Percentiles rank a stretch among this genome's conserved stretches.
Conservation (phyloP, 1,140 invertebrate genomes). For the Tetragonula clypearis region DNA sequence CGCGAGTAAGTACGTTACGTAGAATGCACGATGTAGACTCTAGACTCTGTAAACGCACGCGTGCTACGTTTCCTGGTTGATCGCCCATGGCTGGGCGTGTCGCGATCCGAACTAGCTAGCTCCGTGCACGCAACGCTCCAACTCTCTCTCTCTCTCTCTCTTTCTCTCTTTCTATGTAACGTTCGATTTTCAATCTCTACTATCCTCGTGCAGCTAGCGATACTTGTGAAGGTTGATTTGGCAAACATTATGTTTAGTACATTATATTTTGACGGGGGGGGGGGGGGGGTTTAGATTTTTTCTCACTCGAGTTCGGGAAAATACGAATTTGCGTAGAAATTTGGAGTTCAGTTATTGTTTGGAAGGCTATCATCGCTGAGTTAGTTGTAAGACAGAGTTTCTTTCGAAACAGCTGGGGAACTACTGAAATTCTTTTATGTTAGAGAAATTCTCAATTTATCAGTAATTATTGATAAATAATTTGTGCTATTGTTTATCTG, state of each 20-base stretch:
- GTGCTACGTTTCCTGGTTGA: conserved; percentile 66
- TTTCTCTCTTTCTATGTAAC: not conserved
- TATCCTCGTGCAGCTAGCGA: not conserved
- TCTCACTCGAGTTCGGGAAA: no score
- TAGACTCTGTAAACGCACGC: conserved; percentile 13
- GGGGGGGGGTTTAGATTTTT: no score
- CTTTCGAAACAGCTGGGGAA: no score
- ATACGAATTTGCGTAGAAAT: no score
- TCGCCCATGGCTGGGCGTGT: conserved; percentile 63
- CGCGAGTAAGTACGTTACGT: not conserved
- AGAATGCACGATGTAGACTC: not conserved
- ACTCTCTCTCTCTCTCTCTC: not conserved
- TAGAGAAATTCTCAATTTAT: no score
- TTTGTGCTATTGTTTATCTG: no score
- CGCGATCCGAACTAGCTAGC: conserved; percentile 43
- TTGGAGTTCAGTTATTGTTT: no score
- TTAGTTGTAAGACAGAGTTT: no score
- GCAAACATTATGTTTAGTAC: not conserved
- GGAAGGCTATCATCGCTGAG: no score
- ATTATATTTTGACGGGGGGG: no score
- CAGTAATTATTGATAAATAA: no score
- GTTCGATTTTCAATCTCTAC: conserved; percentile 39
- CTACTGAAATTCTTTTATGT: no score
- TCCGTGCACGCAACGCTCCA: conserved; percentile 17
- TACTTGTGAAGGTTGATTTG: not conserved